Evolutionary conservation across 2,888 invertebrate species (phyloP).

Genomic region (Synanthedon andrenaeformis): DNA sequence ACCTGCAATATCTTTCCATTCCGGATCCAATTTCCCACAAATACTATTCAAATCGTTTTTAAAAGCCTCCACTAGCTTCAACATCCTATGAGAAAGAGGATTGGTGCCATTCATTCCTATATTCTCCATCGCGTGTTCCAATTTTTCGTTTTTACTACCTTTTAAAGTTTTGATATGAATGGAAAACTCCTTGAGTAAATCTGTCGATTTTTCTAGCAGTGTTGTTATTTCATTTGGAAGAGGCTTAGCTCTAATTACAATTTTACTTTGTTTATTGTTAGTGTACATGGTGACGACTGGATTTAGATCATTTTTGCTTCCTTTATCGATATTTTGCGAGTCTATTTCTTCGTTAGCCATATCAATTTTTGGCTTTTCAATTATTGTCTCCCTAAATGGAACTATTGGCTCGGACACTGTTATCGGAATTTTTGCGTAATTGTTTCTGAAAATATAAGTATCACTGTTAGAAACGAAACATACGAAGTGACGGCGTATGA

Average conservation of each 20-base stretch:
- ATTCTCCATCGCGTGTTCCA: constrained; percentile 37
- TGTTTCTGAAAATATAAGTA: constrained; percentile 46
- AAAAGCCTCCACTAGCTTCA: constrained; percentile 54
- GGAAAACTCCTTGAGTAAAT: constrained; percentile 77
- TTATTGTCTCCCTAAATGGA: constrained; percentile 93
- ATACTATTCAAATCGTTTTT: constrained; percentile 71
- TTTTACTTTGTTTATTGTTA: constrained; percentile 76
- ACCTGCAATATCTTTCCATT: constrained; percentile 66
- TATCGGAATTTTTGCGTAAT: constrained; percentile 88
- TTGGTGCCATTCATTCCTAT: constrained; percentile 34
- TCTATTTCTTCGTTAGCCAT: constrained; percentile 89
- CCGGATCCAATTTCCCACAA: constrained; percentile 69
- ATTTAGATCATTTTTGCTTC: constrained; percentile 54
- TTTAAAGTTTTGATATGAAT: constrained; percentile 55
- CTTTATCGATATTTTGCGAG: constrained; percentile 64
- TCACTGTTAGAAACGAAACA: neutral
- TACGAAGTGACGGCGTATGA: neutral
- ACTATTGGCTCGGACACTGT: constrained; percentile 96
- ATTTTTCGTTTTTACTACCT: constrained; percentile 44
- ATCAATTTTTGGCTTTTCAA: constrained; percentile 82
- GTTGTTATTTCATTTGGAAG: constrained; percentile 78
- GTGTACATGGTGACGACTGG: constrained; percentile 73
- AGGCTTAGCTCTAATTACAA: constrained; percentile 82
- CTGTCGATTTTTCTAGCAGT: constrained; percentile 77
- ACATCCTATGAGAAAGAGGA: constrained; percentile 48